phyloP scores from a whole-genome alignment of 2,797 vertebrate genomes.

The Neosilurus hyrtlii region DNA sequence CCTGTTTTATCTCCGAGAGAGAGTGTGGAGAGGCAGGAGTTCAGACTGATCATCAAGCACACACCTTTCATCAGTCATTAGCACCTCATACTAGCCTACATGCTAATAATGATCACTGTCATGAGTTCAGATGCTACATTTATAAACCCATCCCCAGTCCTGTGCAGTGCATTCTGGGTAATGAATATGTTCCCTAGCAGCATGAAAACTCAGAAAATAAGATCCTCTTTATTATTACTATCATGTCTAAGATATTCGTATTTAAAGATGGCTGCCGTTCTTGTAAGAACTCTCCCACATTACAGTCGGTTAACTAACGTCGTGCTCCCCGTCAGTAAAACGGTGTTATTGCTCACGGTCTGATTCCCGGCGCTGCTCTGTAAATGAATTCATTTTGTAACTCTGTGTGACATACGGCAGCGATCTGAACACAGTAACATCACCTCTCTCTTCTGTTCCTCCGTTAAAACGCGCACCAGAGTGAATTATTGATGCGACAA shows the following conservation, averaged over 20 bases:
- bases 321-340: neutral
- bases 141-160: neutral
- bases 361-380: neutral
- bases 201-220: neutral
- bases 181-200: neutral
- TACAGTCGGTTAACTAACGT: neutral
- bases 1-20: neutral
- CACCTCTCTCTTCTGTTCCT: neutral
- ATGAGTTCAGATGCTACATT: neutral
- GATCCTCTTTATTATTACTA: neutral
- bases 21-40: neutral
- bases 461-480: neutral
- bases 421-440: neutral
- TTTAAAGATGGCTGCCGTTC: neutral
- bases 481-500: constrained; percentile 40
- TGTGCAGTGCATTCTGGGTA: neutral
- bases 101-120: neutral
- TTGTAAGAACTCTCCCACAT: too few species aligned
- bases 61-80: neutral
- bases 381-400: neutral
- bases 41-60: neutral
- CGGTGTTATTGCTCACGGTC: neutral
- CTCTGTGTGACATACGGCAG: neutral
- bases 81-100: neutral
- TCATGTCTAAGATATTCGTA: neutral